phyloP scores from a whole-genome alignment of 2,888 invertebrate genomes.

The Apeira syringaria region DNA sequence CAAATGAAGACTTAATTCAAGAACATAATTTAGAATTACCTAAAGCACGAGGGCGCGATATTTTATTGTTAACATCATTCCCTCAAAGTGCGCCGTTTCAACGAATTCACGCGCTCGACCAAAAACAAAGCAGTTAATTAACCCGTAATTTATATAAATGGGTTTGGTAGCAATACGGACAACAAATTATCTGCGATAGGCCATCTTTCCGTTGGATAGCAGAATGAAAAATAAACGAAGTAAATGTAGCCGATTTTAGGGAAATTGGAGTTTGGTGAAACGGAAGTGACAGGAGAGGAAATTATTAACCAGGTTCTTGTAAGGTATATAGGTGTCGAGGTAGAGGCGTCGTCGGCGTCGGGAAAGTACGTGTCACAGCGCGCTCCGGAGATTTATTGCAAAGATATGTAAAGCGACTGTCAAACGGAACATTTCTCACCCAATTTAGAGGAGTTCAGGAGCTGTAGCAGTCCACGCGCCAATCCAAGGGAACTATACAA shows the following conservation, averaged over 20 bases:
- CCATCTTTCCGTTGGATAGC: conserved; percentile 50
- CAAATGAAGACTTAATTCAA: conserved; percentile 31
- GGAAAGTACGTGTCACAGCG: conserved; percentile 35
- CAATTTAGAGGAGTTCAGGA: conserved; percentile 54
- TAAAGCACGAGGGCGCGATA: conserved; percentile 43
- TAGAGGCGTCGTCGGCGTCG: conserved; percentile 26
- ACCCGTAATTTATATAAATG: conserved; percentile 72
- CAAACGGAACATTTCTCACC: conserved; percentile 63
- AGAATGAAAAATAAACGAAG: conserved; percentile 44
- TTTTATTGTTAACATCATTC: conserved; percentile 53
- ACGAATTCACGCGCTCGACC: conserved; percentile 61
- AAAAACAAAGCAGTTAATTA: conserved; percentile 71
- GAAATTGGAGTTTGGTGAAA: conserved; percentile 29
- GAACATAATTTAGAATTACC: conserved; percentile 26
- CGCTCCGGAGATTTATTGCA: conserved; percentile 55
- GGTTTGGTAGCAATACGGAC: conserved; percentile 60
- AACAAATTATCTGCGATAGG: conserved; percentile 66
- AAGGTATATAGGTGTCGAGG: conserved; percentile 27
- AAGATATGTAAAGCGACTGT: conserved; percentile 60
- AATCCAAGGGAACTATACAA: conserved; percentile 47
- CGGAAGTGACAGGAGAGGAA: conserved; percentile 34
- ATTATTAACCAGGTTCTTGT: conserved; percentile 43
- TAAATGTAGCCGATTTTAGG: conserved; percentile 35
- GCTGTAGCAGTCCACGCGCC: conserved; percentile 36
- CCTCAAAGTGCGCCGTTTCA: conserved; percentile 56